phyloP scores from a whole-genome alignment of 2,113 vertebrate species.

The Rhodinocichla rosea region DNA sequence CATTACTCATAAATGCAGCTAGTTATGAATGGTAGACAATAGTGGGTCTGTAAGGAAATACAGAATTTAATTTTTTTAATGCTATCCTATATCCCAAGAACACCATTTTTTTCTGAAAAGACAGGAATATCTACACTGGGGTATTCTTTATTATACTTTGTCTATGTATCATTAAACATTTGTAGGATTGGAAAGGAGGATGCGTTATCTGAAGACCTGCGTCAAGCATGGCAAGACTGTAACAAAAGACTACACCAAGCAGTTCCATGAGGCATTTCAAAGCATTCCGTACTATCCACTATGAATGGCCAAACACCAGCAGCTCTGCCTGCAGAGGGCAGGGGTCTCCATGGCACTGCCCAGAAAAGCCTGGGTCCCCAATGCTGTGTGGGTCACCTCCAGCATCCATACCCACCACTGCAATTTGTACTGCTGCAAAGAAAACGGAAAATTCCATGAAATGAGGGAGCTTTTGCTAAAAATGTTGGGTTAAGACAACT shows the following conservation, averaged over 20 bases:
- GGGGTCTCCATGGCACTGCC: not conserved
- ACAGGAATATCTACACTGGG: not conserved
- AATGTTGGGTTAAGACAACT: not conserved
- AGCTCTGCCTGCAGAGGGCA: not conserved
- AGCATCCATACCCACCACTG: fast-evolving
- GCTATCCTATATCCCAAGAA: not conserved
- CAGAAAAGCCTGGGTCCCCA: not conserved
- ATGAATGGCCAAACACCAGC: not conserved
- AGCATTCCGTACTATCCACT: not conserved
- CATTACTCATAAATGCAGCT: slow-evolving; percentile 15
- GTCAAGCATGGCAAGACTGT: not conserved
- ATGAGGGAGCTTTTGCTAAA: not conserved
- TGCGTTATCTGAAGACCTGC: not conserved
- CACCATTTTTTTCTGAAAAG: not conserved
- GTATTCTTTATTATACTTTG: not conserved
- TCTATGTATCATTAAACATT: not conserved
- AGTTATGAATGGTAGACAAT: not conserved
- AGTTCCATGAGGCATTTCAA: not conserved
- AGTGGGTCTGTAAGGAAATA: not conserved
- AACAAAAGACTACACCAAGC: not conserved
- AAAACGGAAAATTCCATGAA: not conserved
- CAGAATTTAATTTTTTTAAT: not conserved
- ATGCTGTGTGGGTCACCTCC: fast-evolving
- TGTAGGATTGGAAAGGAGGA: not conserved
- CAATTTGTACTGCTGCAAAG: not conserved